Base-by-base conservation (phyloP, 2,797 vertebrate species). In the Gallinago nigripennis region DNA sequence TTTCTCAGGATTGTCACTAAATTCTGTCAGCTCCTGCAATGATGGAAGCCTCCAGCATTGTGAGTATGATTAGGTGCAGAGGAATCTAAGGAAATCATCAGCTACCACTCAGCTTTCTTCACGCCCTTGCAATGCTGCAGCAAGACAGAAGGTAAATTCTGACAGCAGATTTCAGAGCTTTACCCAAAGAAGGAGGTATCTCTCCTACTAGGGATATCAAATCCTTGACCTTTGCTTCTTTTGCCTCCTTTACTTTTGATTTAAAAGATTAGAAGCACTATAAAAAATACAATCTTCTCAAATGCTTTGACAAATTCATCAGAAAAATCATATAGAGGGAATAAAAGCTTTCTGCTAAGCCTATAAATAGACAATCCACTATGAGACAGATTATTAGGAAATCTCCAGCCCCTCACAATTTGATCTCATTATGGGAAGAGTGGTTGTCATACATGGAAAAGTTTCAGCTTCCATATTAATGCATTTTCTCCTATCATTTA, bases 161-260 rank as follows among this genome's bases (percentile, higher is more conserved):
- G 97, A 96, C 87, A 92, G 76, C 60, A 63, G 80, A 97, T 97
- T 97, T 97, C 94, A 94, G 57, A 77, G 75, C 91, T 97, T 97
- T 97, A 92, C 83, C 8, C 43, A 92, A 96, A 91, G 45, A 58
- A 92, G 72, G 77, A 82, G 93, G 61, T 90, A 86, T 95, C 76
- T 97, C 88, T 82, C 81, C 94, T 86, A 77, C 77, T 86, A 94
- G n/a, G 21, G 46, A 54, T 94, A 97, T 97, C 72, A 97, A 97
- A 97, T 97, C 66, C 68, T 94, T 97, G 95, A 95, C 92, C 83
- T 97, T 96, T 97, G 25, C 77, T 96, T 96, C 78, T 92, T 97
- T 96, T 95, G 37, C 77, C 63, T 80, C 58, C 75, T 96, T 97
- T 91, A 80, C 43, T 95, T 95, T 96, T 96, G 85, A 97, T 97